Conservation (phyloP, 2,797 vertebrate genomes). For the Babyrousa celebensis region DNA sequence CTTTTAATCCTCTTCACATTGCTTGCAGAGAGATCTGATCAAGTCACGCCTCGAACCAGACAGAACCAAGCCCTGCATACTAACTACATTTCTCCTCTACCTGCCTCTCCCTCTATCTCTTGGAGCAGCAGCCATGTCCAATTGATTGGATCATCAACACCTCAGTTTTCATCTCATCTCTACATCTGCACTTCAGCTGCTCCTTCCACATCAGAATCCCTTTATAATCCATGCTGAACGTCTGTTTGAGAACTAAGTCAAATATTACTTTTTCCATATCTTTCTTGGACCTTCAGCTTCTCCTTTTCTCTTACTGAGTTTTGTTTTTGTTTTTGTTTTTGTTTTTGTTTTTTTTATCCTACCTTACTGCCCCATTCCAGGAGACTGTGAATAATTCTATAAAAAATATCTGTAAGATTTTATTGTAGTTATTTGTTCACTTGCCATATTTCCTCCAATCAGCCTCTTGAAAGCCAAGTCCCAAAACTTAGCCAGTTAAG, state of each 20-base stretch:
- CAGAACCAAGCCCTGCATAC: too few relatives aligned
- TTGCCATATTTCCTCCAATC: not conserved
- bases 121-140: not conserved
- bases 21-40: not conserved
- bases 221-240: not conserved
- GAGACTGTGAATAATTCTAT: not conserved
- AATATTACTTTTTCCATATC: not conserved
- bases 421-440: not conserved
- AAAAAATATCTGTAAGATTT: not conserved
- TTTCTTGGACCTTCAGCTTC: not conserved
- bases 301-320: not conserved
- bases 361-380: not conserved
- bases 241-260: not conserved
- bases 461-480: not conserved
- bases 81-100: not conserved
- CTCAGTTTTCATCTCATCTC: not conserved
- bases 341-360: not conserved
- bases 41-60: not conserved
- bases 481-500: not conserved
- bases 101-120: rapidly evolving
- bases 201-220: not conserved
- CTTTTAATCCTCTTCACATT: not conserved
- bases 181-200: not conserved
- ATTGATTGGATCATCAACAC: rapidly evolving
- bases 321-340: not conserved